These are phyloP conservation scores for Conomelus anceps DNA, from an alignment of 2,888 invertebrate species.

Conservation along the genomic window DNA sequence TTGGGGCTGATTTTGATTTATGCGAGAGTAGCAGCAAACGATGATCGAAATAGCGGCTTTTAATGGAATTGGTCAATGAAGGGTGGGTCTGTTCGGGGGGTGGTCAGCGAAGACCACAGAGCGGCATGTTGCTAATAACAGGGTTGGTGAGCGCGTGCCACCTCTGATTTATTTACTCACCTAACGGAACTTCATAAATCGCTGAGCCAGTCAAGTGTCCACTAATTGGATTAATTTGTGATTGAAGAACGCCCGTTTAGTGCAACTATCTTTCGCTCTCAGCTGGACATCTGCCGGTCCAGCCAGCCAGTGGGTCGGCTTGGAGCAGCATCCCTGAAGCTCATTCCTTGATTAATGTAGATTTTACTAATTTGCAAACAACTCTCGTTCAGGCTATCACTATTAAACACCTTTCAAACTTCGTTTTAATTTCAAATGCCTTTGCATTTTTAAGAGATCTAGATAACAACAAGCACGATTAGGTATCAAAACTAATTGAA, in stretches of 20 bases:
- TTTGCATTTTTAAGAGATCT: too few species aligned
- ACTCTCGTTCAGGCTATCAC: too few species aligned
- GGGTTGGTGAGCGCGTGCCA: background rate
- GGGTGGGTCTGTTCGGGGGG: background rate
- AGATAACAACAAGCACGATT: too few species aligned
- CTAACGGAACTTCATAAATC: background rate
- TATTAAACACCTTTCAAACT: too few species aligned
- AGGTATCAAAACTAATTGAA: too few species aligned
- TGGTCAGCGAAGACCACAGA: background rate
- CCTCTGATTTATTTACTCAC: background rate
- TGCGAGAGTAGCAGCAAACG: background rate
- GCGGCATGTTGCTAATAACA: background rate
- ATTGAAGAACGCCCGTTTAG: background rate
- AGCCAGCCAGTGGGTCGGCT: background rate
- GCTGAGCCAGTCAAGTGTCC: background rate
- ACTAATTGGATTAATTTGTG: background rate
- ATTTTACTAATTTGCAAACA: background rate
- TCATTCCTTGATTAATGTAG: background rate
- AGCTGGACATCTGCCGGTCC: background rate
- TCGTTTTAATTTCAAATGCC: too few species aligned
- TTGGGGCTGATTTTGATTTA: background rate
- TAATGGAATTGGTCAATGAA: background rate
- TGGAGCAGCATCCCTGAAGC: background rate
- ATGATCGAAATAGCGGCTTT: background rate
- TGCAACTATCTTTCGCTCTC: background rate